These are phyloP conservation scores for Sceloporus undulatus DNA, from an alignment of 2,113 vertebrate species.

Conservation along the genomic window DNA sequence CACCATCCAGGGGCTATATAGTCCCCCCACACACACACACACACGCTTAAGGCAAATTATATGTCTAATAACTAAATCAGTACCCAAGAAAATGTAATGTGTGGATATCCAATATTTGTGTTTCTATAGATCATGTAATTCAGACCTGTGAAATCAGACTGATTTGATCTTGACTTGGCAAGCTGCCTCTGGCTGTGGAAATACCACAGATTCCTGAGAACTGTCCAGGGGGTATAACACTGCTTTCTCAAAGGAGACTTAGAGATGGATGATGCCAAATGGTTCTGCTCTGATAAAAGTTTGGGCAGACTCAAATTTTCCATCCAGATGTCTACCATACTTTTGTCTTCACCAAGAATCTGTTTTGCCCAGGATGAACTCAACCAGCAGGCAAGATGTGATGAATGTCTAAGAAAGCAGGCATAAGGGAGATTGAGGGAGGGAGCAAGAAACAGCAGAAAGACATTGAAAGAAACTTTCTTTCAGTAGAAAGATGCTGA, in stretches of 20 bases:
- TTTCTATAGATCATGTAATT: not conserved
- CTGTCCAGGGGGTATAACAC: not conserved
- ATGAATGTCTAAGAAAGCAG: not conserved
- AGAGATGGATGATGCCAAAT: not conserved
- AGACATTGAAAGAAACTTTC: not conserved
- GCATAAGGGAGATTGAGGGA: not conserved
- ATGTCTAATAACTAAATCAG: not conserved
- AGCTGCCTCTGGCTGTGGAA: not conserved
- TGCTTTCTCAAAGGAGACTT: not conserved
- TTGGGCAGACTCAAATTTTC: not conserved
- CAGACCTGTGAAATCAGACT: not conserved
- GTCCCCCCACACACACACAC: too few relatives aligned
- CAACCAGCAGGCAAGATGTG: not conserved
- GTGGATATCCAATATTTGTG: not conserved
- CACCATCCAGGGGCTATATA: too few relatives aligned
- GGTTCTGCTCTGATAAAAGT: not conserved
- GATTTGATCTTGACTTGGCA: not conserved
- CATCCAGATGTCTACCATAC: not conserved
- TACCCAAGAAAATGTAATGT: not conserved
- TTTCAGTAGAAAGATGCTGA: too few relatives aligned
- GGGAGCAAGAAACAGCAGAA: not conserved
- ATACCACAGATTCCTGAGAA: conserved; percentile 18
- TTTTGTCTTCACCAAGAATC: not conserved
- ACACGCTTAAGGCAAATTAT: not conserved
- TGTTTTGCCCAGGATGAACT: not conserved